A percentile compares a stretch with the other conserved stretches of the same genome.
phyloP scores from a whole-genome alignment of 2,797 vertebrate species.

The Siniperca scherzeri region DNA sequence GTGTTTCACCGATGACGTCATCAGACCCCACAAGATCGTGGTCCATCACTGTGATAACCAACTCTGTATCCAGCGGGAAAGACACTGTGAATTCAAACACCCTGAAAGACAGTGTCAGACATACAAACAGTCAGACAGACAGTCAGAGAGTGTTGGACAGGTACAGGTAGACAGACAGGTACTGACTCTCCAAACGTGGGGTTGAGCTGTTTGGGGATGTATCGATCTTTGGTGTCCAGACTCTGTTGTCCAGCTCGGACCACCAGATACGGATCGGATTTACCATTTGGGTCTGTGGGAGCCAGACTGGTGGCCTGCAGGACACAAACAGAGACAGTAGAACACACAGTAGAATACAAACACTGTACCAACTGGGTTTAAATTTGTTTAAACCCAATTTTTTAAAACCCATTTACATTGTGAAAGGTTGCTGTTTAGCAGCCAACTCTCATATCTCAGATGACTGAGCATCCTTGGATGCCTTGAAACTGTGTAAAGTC shows the following conservation, averaged over 20 bases:
- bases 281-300: constrained; percentile 93
- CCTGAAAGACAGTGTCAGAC: constrained; percentile 76
- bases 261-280: constrained; percentile 94
- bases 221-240: constrained; percentile 90
- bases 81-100: constrained; percentile 93
- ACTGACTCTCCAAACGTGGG: constrained; percentile 96
- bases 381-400: not conserved
- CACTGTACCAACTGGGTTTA: too few species aligned
- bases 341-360: not conserved
- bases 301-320: constrained; percentile 91
- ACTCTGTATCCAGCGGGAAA: constrained; percentile 92
- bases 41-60: constrained; percentile 89
- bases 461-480: not conserved
- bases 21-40: constrained; percentile 93
- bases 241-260: constrained; percentile 87
- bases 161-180: constrained; percentile 10
- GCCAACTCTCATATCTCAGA: not conserved
- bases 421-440: not conserved
- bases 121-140: not conserved
- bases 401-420: not conserved
- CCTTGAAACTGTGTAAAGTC: not conserved
- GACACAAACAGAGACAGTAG: constrained; percentile 16
- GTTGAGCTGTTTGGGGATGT: constrained; percentile 96
- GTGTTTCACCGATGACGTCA: constrained; percentile 93
- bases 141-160: not conserved